Base-by-base conservation (phyloP, 2,888 invertebrate species). In the Cryptocephalus moraei region DNA sequence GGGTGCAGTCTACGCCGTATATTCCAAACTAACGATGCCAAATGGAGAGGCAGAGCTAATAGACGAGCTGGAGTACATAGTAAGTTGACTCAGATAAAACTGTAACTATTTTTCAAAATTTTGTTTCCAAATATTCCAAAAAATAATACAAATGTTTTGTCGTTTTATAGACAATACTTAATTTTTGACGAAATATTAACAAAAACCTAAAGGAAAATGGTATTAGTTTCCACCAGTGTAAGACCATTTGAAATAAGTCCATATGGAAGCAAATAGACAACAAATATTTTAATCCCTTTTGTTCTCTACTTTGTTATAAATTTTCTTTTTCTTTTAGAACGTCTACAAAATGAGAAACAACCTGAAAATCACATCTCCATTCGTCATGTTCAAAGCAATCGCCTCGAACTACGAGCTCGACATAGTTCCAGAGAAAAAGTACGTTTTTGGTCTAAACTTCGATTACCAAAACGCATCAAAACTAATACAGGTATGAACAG, bases 321-420 rank as follows among this genome's bases (percentile, higher is more conserved):
- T 4, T 22, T 22, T 41, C 43, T 43, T 45, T 46, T 36, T 48
- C 47, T 62, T 59, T 40, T 60, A 73, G 65, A 72, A 77, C 60
- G 59, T 71, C 10, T 65, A 75, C 50, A 64, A 70, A 41, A 73
- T 78, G 53, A 73, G 73, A 47, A 83, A 83, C 64, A 71, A 75
- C 9, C 61, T 83, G 10, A 73, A 73, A 46, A 58, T 82, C 1
- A 70, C 66, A 8, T 77, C 81, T 1, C 79, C 82, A 0, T 82
- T 78, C 49, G 47, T 57, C 4, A 60, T 55, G 32, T 70, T 67
- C 49, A 70, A 71, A 52, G 72, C 75, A 50, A 65, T 81, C 13
- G 73, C 70, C 47, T 77, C 76, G 0, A 64, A 71, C 33, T 74
- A 74, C 41, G 68, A 75, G 40, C 73, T 81, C 47, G 64, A 71